Conservation (phyloP, 2,797 vertebrate genomes). For the Xenentodon cancila region DNA sequence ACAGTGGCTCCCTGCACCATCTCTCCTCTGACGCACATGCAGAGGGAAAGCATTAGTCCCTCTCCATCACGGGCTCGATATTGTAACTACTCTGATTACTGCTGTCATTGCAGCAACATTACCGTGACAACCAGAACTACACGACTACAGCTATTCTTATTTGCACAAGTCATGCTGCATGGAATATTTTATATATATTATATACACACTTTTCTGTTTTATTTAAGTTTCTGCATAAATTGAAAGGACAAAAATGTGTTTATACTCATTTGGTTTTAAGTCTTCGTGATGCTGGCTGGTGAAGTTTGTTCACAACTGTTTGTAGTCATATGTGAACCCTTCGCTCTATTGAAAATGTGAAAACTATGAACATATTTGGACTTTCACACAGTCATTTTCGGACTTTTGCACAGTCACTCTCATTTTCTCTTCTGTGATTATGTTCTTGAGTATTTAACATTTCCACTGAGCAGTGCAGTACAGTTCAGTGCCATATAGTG, state of each 20-base stretch:
- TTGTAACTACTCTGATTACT: constrained; percentile 39
- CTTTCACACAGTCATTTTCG: too few species aligned
- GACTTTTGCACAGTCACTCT: too few species aligned
- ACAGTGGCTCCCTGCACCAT: constrained; percentile 72
- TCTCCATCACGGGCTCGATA: constrained; percentile 57
- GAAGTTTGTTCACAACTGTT: too few species aligned
- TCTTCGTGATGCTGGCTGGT: too few species aligned
- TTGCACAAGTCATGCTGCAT: background rate
- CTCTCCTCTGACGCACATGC: constrained; percentile 54
- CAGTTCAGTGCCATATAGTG: too few species aligned
- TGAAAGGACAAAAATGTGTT: background rate
- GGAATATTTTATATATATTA: background rate
- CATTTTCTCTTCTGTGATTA: too few species aligned
- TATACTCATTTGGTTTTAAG: background rate
- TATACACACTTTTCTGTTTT: background rate
- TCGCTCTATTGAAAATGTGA: too few species aligned
- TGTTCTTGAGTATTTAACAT: too few species aligned
- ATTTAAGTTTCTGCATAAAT: too few species aligned
- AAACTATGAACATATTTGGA: too few species aligned
- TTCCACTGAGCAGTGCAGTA: too few species aligned
- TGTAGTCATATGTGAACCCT: too few species aligned
- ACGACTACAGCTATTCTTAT: background rate
- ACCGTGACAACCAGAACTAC: background rate
- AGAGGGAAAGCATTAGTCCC: constrained; percentile 66
- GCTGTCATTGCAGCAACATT: constrained; percentile 20